Conservation (phyloP, 2,888 invertebrate genomes). For the Dicycla oo region DNA sequence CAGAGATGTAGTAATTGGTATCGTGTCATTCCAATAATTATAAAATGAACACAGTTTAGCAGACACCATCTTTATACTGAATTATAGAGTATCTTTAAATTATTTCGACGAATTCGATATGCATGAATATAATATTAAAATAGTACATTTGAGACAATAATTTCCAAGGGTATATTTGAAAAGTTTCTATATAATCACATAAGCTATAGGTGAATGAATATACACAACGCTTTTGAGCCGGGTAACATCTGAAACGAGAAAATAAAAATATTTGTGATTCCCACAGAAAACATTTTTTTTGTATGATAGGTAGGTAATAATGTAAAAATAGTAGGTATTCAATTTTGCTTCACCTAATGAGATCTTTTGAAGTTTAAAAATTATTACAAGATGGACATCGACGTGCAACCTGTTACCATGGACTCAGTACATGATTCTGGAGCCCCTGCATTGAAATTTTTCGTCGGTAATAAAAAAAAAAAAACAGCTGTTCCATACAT, state of each 20-base stretch:
- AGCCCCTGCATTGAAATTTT: too few relatives aligned
- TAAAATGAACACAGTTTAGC: neutral
- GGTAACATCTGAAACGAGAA: constrained; percentile 64
- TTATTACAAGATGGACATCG: too few relatives aligned
- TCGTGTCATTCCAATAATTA: neutral
- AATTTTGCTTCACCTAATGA: too few relatives aligned
- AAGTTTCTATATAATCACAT: constrained; percentile 29
- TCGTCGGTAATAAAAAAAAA: too few relatives aligned
- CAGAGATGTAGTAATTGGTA: too few relatives aligned
- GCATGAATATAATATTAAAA: constrained; percentile 30
- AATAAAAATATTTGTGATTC: neutral
- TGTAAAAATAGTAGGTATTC: too few relatives aligned
- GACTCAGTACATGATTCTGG: too few relatives aligned
- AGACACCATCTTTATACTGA: neutral
- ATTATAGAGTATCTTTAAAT: neutral
- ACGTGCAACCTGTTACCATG: too few relatives aligned
- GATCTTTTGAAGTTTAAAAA: too few relatives aligned
- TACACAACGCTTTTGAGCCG: constrained; percentile 63
- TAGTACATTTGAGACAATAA: constrained; percentile 45
- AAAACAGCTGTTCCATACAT: too few relatives aligned
- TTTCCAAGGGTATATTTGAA: constrained; percentile 40
- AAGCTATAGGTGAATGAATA: constrained; percentile 61
- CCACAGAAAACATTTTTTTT: too few relatives aligned
- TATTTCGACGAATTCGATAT: constrained; percentile 29
- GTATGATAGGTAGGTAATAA: too few relatives aligned